A percentile compares a stretch with the other conserved stretches of the same genome.
These are phyloP conservation scores for Pteropus alecto DNA, from an alignment of 2,113 vertebrate genomes.

Conservation along the genomic window DNA sequence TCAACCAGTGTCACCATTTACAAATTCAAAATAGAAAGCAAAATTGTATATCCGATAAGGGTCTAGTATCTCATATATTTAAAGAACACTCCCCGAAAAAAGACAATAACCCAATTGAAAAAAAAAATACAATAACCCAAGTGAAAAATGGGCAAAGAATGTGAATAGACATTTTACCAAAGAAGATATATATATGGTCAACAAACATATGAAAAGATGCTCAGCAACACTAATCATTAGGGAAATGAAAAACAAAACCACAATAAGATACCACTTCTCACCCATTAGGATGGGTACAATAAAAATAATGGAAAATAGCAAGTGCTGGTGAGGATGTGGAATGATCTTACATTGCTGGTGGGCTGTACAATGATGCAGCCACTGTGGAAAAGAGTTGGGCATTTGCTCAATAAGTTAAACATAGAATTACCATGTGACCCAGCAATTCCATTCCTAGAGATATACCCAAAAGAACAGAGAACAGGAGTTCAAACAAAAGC, in stretches of 20 bases:
- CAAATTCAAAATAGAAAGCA: background rate
- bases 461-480: background rate
- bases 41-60: background rate
- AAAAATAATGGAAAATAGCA: background rate
- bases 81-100: background rate
- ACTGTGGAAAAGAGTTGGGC: background rate
- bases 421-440: background rate
- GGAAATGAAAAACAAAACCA: background rate
- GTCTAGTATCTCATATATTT: background rate
- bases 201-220: background rate
- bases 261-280: background rate
- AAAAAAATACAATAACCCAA: background rate
- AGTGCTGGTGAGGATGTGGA: background rate
- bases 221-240: background rate
- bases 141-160: background rate
- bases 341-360: background rate
- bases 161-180: background rate
- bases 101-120: background rate
- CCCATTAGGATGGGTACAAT: background rate
- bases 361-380: background rate
- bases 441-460: background rate
- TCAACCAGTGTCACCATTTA: background rate
- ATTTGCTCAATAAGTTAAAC: background rate
- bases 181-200: background rate
- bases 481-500: background rate